Evolutionary conservation across 1,140 invertebrate genomes (phyloP), one percentile per base, ranked within the genome.

Genomic region (Heliconius nattereri): DNA sequence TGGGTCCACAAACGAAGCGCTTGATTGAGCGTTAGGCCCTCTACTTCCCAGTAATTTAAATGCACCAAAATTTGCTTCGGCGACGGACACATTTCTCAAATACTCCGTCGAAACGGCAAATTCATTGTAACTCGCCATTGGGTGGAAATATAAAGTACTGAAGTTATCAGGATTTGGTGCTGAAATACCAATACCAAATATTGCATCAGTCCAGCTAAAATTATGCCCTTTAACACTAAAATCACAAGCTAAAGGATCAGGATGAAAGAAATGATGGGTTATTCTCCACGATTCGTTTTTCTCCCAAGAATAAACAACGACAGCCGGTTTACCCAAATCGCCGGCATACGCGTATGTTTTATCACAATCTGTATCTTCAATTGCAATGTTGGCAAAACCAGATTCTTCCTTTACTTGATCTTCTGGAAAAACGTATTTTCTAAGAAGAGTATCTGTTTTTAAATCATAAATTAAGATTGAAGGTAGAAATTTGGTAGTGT

Each of bases 101-200:
- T 96, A 92, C 66, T 95, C 95, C 0, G 97, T 97, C 9, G 95
- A 96, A 0, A 97, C 96, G 0, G 96, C 89, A 86, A 97, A 98
- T 87, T 97, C 97, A 86, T 96, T 95, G 20, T 95, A 96, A 80
- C 97, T 97, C 16, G 96, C 96, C 83, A 98, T 95, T 0, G 97
- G 96, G 89, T 97, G 97, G 94, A 97, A 98, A 83, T 97, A 98
- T 3, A 97, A 85, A 0, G 96, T 97, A 78, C 97, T 96, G 85
- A 93, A 97, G 40, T 96, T 97, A 78, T 97, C 96, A 3, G 91
- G 81, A 71, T 95, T 95, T 0, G 96, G 95, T 8, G 95, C 95
- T 5, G 96, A 95, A 13, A 97, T 83, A 0, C 96, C 96, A 71
- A 97, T 88, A 1, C 97, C 97, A 76, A 97, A 97, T 1, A 98